A percentile compares a stretch with the other conserved stretches of the same genome.
These are phyloP conservation scores for Lacerta agilis DNA, from an alignment of 2,797 vertebrate genomes.

Conservation along the genomic window DNA sequence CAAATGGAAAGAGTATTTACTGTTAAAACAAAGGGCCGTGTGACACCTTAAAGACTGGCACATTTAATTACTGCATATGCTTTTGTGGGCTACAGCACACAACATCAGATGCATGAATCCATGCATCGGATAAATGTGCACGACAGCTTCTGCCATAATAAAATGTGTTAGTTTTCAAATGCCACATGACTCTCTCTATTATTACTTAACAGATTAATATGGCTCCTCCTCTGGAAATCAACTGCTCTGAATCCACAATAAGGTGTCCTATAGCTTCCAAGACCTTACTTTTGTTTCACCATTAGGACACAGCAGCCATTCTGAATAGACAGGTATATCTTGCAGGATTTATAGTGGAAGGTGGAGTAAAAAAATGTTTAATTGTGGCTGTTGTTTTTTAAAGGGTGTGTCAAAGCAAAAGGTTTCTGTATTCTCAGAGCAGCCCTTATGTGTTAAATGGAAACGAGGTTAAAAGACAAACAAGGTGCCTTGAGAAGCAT, in stretches of 20 bases:
- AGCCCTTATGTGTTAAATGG: neutral
- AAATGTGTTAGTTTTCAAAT: neutral
- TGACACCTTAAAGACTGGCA: neutral
- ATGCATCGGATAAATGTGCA: neutral
- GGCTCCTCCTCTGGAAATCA: neutral
- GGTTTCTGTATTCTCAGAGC: neutral
- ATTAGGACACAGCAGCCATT: neutral
- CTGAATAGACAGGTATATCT: neutral
- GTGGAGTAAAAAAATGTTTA: neutral
- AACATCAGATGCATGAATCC: too few species aligned
- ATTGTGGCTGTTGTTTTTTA: neutral
- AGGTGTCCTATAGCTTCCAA: neutral
- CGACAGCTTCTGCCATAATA: neutral
- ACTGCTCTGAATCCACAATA: conserved; percentile 4
- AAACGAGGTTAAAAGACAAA: neutral
- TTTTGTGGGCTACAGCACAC: too few species aligned
- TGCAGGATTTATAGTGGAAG: neutral
- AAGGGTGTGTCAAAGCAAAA: neutral
- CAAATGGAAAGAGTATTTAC: neutral
- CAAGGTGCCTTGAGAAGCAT: neutral
- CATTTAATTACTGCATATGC: too few species aligned
- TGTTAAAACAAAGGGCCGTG: neutral
- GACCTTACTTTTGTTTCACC: neutral
- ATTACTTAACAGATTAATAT: too few species aligned
- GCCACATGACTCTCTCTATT: neutral